phyloP scores from a whole-genome alignment of 2,797 vertebrate species.

The Phoebastria nigripes region DNA sequence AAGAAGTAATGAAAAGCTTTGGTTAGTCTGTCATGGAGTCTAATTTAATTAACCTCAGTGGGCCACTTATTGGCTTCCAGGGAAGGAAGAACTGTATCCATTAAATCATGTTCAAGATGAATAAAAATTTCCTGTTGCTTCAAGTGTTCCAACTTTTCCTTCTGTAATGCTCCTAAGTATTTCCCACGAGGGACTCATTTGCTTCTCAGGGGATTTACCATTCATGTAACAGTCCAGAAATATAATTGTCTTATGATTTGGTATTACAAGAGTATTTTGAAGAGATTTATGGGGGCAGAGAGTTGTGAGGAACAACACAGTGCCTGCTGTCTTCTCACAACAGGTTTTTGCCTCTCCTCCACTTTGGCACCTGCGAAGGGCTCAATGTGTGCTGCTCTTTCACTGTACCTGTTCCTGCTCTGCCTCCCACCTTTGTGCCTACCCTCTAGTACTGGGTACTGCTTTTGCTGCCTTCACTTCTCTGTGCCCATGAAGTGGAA shows the following conservation, averaged over 20 bases:
- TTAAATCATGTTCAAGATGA: background rate
- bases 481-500: background rate
- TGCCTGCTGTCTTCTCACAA: background rate
- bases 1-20: background rate
- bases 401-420: background rate
- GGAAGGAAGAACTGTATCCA: background rate
- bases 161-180: background rate
- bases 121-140: background rate
- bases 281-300: background rate
- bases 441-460: background rate
- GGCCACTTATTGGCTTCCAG: background rate
- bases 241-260: background rate
- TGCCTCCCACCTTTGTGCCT: background rate
- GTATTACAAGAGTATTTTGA: background rate
- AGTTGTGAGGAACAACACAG: background rate
- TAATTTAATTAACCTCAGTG: background rate
- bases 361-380: rapidly evolving
- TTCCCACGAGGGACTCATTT: background rate
- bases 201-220: background rate
- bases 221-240: background rate
- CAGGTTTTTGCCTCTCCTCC: background rate
- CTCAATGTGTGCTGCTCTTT: background rate
- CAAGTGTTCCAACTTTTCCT: background rate
- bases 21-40: background rate
- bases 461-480: background rate